A percentile compares a stretch with the other conserved stretches of the same genome.
These are phyloP conservation scores for Tortrix viridana DNA, from an alignment of 2,888 invertebrate genomes.

Conservation along the genomic window DNA sequence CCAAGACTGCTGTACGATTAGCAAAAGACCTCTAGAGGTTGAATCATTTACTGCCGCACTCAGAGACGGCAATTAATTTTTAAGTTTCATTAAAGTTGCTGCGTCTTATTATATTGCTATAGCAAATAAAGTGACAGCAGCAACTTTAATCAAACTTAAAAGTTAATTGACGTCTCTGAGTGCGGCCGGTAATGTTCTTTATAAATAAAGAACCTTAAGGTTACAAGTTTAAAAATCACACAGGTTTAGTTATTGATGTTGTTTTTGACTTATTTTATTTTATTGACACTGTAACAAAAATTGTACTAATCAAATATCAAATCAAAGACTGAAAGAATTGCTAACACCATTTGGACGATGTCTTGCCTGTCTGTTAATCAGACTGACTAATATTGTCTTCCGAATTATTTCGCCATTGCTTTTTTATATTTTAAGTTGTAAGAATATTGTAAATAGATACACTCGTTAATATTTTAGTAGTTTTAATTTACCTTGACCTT, in stretches of 20 bases:
- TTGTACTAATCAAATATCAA: slow-evolving; percentile 9
- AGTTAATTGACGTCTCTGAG: too few species aligned
- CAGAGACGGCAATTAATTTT: too few species aligned
- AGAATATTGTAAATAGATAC: slow-evolving; percentile 52
- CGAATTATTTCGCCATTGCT: slow-evolving; percentile 43
- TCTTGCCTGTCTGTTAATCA: neutral
- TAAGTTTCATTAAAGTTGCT: too few species aligned
- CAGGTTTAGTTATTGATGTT: slow-evolving; percentile 14
- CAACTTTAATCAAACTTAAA: too few species aligned
- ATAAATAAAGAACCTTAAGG: too few species aligned
- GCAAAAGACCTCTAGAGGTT: slow-evolving; percentile 48
- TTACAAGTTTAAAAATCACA: too few species aligned
- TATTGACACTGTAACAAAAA: slow-evolving; percentile 1
- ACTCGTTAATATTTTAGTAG: neutral
- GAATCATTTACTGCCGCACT: too few species aligned
- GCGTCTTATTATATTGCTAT: too few species aligned
- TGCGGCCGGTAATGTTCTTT: too few species aligned
- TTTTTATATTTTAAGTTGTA: slow-evolving; percentile 40
- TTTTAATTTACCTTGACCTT: neutral
- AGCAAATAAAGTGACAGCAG: too few species aligned
- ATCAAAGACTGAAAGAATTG: slow-evolving; percentile 39
- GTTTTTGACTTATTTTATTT: slow-evolving; percentile 4
- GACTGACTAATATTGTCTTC: slow-evolving; percentile 35
- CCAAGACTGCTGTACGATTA: slow-evolving; percentile 90
- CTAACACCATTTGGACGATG: slow-evolving; percentile 40